Conservation (phyloP, 2,113 vertebrate genomes). For the Neogale vison region DNA sequence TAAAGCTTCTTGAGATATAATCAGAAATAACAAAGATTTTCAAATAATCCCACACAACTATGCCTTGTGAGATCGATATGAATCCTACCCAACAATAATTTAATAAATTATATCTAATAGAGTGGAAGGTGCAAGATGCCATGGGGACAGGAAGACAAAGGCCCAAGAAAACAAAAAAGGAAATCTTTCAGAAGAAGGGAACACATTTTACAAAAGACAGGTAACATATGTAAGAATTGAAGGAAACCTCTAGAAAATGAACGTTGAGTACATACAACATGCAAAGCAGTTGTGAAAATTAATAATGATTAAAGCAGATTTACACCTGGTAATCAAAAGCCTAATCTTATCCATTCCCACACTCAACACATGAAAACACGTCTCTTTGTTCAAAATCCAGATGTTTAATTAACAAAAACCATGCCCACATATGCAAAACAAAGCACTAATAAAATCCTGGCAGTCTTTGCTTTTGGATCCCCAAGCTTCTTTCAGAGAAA, state of each 20-base stretch:
- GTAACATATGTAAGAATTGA: not conserved
- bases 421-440: not conserved
- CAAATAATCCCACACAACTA: not conserved
- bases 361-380: not conserved
- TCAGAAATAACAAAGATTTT: conserved; percentile 21
- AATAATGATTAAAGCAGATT: not conserved
- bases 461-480: not conserved
- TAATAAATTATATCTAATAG: not conserved
- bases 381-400: not conserved
- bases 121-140: not conserved
- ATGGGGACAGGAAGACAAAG: not conserved
- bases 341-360: not conserved
- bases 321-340: not conserved
- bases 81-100: not conserved
- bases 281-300: not conserved
- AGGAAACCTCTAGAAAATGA: not conserved
- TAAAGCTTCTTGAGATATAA: not conserved
- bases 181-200: not conserved
- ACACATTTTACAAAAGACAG: not conserved
- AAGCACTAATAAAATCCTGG: not conserved
- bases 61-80: not conserved
- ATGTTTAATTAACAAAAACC: not conserved
- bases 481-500: conserved; percentile 47
- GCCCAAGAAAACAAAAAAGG: conserved; percentile 9
- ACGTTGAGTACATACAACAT: not conserved